Evolutionary conservation across 1,140 invertebrate species (phyloP).

Genomic region (Hesperophylax magnus): DNA sequence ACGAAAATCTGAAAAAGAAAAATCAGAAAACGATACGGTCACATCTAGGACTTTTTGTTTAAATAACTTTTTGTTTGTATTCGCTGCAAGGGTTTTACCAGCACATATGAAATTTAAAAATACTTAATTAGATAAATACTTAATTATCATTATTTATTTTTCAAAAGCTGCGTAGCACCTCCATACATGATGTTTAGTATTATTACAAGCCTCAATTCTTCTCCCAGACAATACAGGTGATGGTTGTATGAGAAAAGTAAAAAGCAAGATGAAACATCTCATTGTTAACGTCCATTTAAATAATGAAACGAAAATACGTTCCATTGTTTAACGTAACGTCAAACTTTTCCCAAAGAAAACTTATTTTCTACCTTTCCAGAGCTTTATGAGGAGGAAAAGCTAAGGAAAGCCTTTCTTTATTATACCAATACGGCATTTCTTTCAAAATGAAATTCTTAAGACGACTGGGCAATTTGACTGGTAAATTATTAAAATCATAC

Average conservation of each 20-base stretch:
- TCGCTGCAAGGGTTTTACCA: too few relatives aligned
- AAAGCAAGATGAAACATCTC: neutral
- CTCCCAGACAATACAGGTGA: constrained; percentile 2
- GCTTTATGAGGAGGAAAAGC: neutral
- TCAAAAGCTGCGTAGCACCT: too few relatives aligned
- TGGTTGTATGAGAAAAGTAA: constrained; percentile 9
- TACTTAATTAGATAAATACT: too few relatives aligned
- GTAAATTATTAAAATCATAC: neutral
- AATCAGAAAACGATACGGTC: too few relatives aligned
- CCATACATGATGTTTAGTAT: constrained; percentile 5
- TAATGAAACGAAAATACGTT: constrained; percentile 41
- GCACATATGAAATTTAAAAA: too few relatives aligned
- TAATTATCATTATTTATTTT: too few relatives aligned
- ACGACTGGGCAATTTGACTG: constrained; percentile 1
- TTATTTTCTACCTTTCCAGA: neutral
- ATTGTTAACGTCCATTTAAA: constrained; percentile 42
- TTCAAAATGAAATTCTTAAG: constrained; percentile 7
- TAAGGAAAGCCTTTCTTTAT: neutral
- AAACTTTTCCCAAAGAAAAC: constrained; percentile 32
- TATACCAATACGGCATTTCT: neutral
- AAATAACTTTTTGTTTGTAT: too few relatives aligned
- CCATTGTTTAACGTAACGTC: constrained; percentile 30
- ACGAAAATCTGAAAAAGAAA: too few relatives aligned
- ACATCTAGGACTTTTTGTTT: too few relatives aligned
- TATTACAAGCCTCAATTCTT: constrained; percentile 15